Evolutionary conservation across 2,888 invertebrate genomes (phyloP), one percentile per base, ranked within the genome.

Genomic region (Athetis lepigone): DNA sequence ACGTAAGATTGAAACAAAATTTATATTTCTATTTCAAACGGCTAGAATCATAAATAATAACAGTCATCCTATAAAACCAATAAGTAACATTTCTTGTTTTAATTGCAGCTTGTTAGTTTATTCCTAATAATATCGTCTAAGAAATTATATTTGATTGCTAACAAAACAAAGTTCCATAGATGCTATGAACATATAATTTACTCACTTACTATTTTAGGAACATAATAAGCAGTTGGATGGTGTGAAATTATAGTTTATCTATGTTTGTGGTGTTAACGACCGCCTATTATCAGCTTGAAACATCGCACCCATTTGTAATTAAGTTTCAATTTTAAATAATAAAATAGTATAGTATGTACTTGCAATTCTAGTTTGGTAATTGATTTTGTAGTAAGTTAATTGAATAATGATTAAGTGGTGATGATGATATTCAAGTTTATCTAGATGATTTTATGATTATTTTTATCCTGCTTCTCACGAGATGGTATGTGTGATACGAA

Each of bases 201-300:
- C 21, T 54, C 13, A 52, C 9, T 4, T 7, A 9, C 6, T 56
- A 25, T 27, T 46, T 60, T 43, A 46, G 39, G 9, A 9, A 60
- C 39, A 21, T 75, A 60, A 60, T 65, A 60, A 57, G 50, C 56
- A 65, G 42, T 46, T 50, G 5, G 9, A 0, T 33, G 13, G 23
- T 55, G 33, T 56, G 2, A 60, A 66, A 70, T 59, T 66, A 74
- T 52, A 39, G 49, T 33, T 42, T 55, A 43, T 46, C 40, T 36
- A 40, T n/a, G n/a, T n/a, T n/a, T n/a, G 39, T 36, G 13, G 57
- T 21, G 51, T 29, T 66, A 62, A 56, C 18, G 27, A 52, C 19
- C 11, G 11, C 47, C 29, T 59, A 52, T 54, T 55, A 66, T 50
- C 37, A 54, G 25, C 4, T 49, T 1, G 2, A 11, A 46, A 42